Base-by-base conservation (phyloP, 92 coral and sea anemone genomes). In the Porites evermanni region DNA sequence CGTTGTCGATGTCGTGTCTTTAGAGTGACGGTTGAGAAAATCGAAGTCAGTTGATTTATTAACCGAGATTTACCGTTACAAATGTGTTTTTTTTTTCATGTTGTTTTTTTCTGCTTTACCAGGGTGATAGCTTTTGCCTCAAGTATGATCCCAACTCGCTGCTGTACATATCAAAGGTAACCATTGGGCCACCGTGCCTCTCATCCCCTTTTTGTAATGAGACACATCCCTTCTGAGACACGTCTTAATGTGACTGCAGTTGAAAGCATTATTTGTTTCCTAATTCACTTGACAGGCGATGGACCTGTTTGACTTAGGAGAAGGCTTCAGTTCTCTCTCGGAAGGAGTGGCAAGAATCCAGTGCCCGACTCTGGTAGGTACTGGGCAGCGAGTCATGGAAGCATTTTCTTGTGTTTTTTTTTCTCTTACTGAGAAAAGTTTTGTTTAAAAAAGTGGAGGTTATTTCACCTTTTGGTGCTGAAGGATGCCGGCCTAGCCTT, bases 271-370 rank as follows among this genome's bases (percentile, higher is more conserved):
- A 11, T 56, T 56, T 77, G n/a, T 17, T 60, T 13, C 0, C n/a
- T 67, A 72, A 53, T 59, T 56, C 18, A 38, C 47, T 38, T 38
- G 47, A 17, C 18, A 96, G 99, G 99, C 99, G 9, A 96, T 95
- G 99, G 99, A 96, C 68, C 77, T 96, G 89, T 96, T 96, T 75
- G 99, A 96, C 83, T 85, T 96, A 44, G 99, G 96, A 12, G 99
- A 96, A 74, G 99, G 99, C 17, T 91, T 89, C 75, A 75, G 79
- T 59, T 96, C 98, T 8, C 87, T 96, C 13, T 82, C 79, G 21
- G 96, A 96, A 44, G 99, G 99, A 18, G 79, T 96, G 20, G 86
- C 98, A 12, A 89, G 96, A 70, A 82, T 96, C 16, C 88, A 91
- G 83, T 94, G 99, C 87, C 96, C 99, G 11, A 90, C 98, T 9